phyloP scores from a whole-genome alignment of 2,797 vertebrate species.

The Semotilus atromaculatus region DNA sequence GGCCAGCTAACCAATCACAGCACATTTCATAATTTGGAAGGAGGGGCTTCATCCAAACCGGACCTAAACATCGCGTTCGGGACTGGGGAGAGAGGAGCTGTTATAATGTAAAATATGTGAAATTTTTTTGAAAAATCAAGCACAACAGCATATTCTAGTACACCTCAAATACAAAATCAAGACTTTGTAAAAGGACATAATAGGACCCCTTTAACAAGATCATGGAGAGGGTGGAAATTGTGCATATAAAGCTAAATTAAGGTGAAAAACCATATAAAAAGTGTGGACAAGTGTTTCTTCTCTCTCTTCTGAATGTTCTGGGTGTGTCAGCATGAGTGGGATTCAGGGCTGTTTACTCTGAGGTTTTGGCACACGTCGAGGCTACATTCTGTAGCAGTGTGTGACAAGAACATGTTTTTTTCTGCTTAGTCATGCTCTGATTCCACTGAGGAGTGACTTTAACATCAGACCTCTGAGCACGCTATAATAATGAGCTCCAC shows the following conservation, averaged over 20 bases:
- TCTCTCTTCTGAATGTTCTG: not conserved
- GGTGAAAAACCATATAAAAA: not conserved
- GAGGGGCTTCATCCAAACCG: too few relatives aligned
- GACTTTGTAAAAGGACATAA: too few relatives aligned
- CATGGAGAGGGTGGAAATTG: not conserved
- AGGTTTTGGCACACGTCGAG: not conserved
- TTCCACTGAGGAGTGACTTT: slow-evolving; percentile 2
- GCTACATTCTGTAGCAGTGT: slow-evolving; percentile 7
- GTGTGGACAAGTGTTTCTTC: not conserved
- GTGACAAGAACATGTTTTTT: not conserved
- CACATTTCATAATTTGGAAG: too few relatives aligned
- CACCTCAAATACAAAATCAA: too few relatives aligned
- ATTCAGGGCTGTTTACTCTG: not conserved
- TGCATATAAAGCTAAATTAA: not conserved
- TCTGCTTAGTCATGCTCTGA: slow-evolving; percentile 34
- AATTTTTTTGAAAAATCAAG: too few relatives aligned
- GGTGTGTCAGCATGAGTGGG: not conserved
- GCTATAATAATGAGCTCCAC: not conserved
- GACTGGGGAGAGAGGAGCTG: too few relatives aligned
- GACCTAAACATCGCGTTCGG: too few relatives aligned
- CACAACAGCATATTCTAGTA: too few relatives aligned
- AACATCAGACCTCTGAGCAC: not conserved
- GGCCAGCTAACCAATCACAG: too few relatives aligned
- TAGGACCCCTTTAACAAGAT: not conserved
- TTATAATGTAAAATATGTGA: too few relatives aligned